phyloP scores from a whole-genome alignment of 2,888 invertebrate species.

The Himalopsyche kuldschensis region DNA sequence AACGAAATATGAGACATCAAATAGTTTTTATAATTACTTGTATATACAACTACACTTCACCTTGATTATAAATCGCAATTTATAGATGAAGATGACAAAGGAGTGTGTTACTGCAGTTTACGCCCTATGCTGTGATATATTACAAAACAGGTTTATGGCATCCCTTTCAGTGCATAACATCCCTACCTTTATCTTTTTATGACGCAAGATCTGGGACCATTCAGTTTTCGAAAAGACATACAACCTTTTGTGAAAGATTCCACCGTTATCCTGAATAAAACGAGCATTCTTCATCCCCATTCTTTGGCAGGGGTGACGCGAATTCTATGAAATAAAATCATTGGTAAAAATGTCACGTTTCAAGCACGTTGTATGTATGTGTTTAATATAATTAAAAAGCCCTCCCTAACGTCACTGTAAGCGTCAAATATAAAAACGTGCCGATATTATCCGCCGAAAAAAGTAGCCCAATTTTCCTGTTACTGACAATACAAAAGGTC shows the following conservation, averaged over 20 bases:
- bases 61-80: too few species aligned
- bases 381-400: neutral
- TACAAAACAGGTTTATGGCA: neutral
- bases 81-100: too few species aligned
- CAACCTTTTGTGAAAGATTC: neutral
- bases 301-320: neutral
- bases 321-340: neutral
- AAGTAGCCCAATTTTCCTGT: neutral
- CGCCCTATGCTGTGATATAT: neutral
- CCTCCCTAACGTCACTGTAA: neutral
- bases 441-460: neutral
- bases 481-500: too few species aligned
- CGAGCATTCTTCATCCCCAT: neutral
- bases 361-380: neutral
- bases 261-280: neutral
- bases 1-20: too few species aligned
- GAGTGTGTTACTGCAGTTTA: neutral
- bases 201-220: neutral
- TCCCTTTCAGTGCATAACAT: neutral
- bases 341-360: neutral
- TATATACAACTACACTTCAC: too few species aligned
- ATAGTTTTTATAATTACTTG: too few species aligned
- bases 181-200: neutral
- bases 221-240: neutral
- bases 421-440: neutral